These are phyloP conservation scores for Phalacrocorax aristotelis DNA, from an alignment of 2,113 vertebrate species.

Conservation along the genomic window DNA sequence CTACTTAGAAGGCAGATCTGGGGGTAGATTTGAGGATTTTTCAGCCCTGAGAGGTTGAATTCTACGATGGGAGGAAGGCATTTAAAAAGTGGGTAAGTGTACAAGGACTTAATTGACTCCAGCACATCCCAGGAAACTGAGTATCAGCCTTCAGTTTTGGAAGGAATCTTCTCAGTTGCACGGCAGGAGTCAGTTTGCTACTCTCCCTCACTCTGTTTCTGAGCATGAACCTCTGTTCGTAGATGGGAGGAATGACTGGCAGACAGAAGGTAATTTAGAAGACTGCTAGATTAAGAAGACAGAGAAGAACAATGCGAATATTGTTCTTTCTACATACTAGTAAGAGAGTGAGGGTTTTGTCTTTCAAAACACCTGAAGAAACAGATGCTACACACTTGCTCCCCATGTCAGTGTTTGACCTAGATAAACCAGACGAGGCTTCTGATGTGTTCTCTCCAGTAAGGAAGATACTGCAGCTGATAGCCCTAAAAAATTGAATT, in stretches of 20 bases:
- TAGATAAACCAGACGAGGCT: neutral
- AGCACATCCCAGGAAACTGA: neutral
- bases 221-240: neutral
- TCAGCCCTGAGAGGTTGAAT: neutral
- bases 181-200: neutral
- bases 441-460: neutral
- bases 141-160: neutral
- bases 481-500: no score
- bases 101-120: neutral
- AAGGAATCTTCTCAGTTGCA: neutral
- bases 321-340: neutral
- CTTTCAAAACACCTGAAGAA: neutral
- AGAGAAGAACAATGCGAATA: neutral
- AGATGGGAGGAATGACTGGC: neutral
- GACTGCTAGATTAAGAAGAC: neutral
- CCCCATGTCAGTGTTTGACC: neutral
- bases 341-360: neutral
- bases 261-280: neutral
- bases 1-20: neutral
- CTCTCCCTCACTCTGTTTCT: neutral
- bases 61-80: neutral
- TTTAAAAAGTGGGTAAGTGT: neutral
- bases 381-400: neutral
- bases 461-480: neutral
- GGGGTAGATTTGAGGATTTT: neutral